Evolutionary conservation across 2,113 vertebrate genomes (phyloP).

Genomic region (Asarcornis scutulata): DNA sequence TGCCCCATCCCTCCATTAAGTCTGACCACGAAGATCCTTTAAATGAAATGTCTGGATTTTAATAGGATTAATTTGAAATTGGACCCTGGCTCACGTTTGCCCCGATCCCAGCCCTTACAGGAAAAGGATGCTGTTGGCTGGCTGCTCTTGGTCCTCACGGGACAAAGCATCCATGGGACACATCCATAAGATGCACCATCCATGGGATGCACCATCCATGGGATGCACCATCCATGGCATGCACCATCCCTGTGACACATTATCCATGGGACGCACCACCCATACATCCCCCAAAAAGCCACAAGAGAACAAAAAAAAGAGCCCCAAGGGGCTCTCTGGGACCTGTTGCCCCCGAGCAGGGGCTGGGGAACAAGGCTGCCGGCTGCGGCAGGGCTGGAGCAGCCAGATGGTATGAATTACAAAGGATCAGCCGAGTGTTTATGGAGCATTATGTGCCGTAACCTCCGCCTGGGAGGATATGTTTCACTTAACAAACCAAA

Average conservation of each 20-base stretch:
- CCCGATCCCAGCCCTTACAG: neutral
- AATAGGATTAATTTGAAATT: neutral
- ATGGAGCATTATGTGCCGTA: neutral
- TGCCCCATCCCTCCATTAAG: neutral
- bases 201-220: neutral
- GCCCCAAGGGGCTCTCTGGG: neutral
- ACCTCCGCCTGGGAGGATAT: neutral
- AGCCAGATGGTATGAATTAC: constrained; percentile 56
- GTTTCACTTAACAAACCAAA: neutral
- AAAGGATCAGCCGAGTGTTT: neutral
- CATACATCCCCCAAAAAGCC: neutral
- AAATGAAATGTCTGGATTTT: neutral
- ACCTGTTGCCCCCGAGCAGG: neutral
- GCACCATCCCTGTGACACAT: neutral
- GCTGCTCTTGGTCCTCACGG: neutral
- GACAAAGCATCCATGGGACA: neutral
- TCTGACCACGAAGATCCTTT: neutral
- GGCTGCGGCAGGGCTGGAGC: neutral
- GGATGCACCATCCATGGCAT: neutral
- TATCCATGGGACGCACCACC: neutral
- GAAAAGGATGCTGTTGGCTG: neutral
- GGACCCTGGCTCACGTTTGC: neutral
- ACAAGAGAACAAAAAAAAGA: neutral
- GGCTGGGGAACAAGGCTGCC: neutral
- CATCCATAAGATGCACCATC: neutral